Base-by-base conservation (phyloP, 2,888 invertebrate genomes). In the Pyrochroa serraticornis region DNA sequence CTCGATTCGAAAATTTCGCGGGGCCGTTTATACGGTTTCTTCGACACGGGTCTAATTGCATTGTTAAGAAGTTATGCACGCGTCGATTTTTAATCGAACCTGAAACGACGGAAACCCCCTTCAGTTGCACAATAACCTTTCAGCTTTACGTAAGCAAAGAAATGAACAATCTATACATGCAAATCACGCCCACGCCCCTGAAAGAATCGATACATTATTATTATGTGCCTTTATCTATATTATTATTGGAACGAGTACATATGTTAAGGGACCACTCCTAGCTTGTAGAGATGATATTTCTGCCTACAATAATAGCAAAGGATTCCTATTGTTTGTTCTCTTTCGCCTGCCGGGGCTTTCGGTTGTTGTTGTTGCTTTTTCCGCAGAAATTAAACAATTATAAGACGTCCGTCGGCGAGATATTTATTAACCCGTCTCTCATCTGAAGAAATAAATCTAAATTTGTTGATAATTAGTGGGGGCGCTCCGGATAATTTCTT, bases 221-320 rank as follows among this genome's bases (percentile, higher is more conserved):
- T 77, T 77, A 76, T 75, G 72, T 74, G 66, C 68, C 70, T 76
- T 75, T 76, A 77, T 76, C 75, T 75, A 73, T 75, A 74, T 77
- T 76, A 76, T 77, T 77, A 77, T 74, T 72, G 74, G 71, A 73
- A 73, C 73, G 64, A 69, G 70, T 73, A 76, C 75, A 76, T 76
- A 76, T 77, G 76, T 77, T 75, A 73, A 68, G 58, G 68, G 69
- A 70, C 75, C 75, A 75, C 74, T 72, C 75, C 75, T 72, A 69
- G 68, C 63, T 42, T 31, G 58, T 65, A 70, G 69, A 73, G 73
- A 72, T 72, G 72, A 73, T 75, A 74, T 74, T 76, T 72, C 73
- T 68, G 65, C 73, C 73, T 74, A 74, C 75, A 71, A 71, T 68
- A 67, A 63, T 61, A 49, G 49, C 22, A 14, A 22, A 52, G 52